phyloP scores from a whole-genome alignment of 2,888 invertebrate species.

The Sinodicranocentrus sp. region DNA sequence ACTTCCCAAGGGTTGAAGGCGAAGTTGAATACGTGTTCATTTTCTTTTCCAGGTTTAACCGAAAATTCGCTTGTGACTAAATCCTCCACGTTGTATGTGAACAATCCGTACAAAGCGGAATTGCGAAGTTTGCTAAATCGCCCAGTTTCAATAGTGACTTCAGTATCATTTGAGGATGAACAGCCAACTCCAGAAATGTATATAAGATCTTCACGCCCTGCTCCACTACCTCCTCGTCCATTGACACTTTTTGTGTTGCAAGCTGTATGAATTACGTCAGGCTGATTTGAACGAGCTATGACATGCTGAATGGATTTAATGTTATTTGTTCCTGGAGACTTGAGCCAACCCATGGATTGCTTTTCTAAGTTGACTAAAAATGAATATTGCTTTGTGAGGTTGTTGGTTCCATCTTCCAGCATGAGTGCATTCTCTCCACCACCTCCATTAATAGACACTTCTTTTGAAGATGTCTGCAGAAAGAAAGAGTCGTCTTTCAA shows the following conservation, averaged over 20 bases:
- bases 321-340: neutral
- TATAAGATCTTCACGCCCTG: neutral
- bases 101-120: neutral
- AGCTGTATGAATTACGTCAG: neutral
- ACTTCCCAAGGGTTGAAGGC: slow-evolving; percentile 3
- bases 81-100: slow-evolving; percentile 9
- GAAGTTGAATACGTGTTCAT: neutral
- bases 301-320: neutral
- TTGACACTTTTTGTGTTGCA: slow-evolving; percentile 26
- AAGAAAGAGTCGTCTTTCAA: neutral
- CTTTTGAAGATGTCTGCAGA: neutral
- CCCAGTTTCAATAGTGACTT: neutral
- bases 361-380: slow-evolving; percentile 10
- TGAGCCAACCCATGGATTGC: neutral
- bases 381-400: neutral
- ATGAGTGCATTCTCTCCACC: neutral
- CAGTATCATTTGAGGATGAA: neutral
- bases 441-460: slow-evolving; percentile 15
- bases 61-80: neutral
- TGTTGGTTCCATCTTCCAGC: neutral
- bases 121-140: neutral
- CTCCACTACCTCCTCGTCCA: neutral
- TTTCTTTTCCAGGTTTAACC: neutral
- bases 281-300: neutral
- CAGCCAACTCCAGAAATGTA: neutral